Conservation (phyloP, 2,113 vertebrate genomes). For the Rhinolophus sinicus region DNA sequence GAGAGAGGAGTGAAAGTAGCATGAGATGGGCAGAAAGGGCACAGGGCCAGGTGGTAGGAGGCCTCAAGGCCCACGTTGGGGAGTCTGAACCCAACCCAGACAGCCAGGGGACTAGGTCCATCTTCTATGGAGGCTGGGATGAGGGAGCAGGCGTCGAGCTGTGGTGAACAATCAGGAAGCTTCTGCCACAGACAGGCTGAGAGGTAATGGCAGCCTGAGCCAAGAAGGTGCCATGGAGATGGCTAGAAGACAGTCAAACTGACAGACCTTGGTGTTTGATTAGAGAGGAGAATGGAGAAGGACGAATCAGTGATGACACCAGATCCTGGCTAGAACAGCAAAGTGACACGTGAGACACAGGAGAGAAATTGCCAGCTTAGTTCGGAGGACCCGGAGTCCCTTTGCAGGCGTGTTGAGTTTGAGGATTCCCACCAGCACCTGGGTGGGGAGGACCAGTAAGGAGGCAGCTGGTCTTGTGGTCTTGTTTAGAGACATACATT, state of each 20-base stretch:
- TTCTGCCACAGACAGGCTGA: background rate
- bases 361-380: background rate
- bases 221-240: background rate
- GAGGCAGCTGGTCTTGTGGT: background rate
- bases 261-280: background rate
- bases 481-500: background rate
- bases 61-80: background rate
- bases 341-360: background rate
- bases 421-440: background rate
- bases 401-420: background rate
- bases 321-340: background rate
- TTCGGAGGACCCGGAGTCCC: background rate
- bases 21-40: background rate
- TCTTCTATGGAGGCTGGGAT: background rate
- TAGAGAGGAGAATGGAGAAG: background rate
- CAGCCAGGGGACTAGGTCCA: background rate
- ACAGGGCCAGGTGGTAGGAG: background rate
- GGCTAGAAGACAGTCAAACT: background rate
- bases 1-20: background rate
- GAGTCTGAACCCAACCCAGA: background rate
- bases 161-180: background rate
- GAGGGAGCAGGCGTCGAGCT: background rate
- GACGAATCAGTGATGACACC: background rate
- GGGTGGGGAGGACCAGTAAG: background rate
- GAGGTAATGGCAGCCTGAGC: background rate